Percentiles rank a stretch among this genome's conserved stretches.
Evolutionary conservation across 2,797 vertebrate species (phyloP).

Genomic region (Phrynocephalus vlangalii): DNA sequence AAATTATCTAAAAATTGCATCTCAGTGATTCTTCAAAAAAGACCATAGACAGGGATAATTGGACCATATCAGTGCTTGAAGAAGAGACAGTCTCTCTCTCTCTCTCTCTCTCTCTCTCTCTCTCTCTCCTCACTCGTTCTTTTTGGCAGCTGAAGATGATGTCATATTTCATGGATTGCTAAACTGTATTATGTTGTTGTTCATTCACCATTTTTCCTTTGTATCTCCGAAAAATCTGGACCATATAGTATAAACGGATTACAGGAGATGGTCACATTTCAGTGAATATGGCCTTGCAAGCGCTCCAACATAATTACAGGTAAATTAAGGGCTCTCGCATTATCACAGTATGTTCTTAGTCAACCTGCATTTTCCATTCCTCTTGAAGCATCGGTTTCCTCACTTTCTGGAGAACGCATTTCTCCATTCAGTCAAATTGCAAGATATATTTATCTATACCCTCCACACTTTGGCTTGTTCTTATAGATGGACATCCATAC

Average conservation of each 20-base stretch:
- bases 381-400: neutral
- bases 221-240: neutral
- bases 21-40: conserved; percentile 9
- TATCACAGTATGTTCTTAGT: neutral
- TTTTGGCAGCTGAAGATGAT: neutral
- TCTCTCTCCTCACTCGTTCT: neutral
- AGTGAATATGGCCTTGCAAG: neutral
- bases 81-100: neutral
- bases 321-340: neutral
- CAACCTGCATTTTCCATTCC: neutral
- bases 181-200: neutral
- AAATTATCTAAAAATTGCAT: conserved; percentile 12
- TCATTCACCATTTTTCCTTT: neutral
- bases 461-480: too few species aligned
- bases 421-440: neutral
- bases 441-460: too few species aligned
- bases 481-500: too few species aligned
- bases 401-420: neutral
- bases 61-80: conserved; percentile 15
- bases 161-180: conserved; percentile 6
- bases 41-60: conserved; percentile 14
- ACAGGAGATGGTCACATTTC: neutral
- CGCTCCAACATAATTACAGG: neutral
- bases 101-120: too few species aligned
- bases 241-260: neutral